phyloP scores from a whole-genome alignment of 2,113 vertebrate species.

The Daboia siamensis region DNA sequence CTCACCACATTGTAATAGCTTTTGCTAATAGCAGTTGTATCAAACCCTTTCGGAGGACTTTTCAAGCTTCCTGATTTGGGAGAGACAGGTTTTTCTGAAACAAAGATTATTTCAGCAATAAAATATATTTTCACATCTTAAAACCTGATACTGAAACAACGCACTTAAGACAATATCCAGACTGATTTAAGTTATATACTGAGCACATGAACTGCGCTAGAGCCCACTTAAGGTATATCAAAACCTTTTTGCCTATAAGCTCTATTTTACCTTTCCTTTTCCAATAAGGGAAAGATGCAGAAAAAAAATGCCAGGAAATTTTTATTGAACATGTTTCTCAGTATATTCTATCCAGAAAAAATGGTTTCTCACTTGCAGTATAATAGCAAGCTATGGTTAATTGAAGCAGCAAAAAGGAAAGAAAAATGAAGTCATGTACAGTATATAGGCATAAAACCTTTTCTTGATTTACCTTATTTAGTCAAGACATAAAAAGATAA shows the following conservation, averaged over 20 bases:
- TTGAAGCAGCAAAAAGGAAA: not conserved
- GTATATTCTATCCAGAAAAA: not conserved
- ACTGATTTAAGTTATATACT: not conserved
- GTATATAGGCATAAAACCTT: not conserved
- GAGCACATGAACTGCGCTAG: not conserved
- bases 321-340: not conserved
- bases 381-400: not conserved
- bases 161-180: not conserved
- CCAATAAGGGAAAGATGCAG: not conserved
- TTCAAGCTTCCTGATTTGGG: conserved; percentile 92
- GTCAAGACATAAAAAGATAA: not conserved
- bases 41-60: conserved; percentile 96
- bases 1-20: conserved; percentile 98
- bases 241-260: not conserved
- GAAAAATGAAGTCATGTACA: not conserved
- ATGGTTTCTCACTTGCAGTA: not conserved
- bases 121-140: conserved; percentile 40
- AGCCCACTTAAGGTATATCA: not conserved
- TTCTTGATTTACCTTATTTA: not conserved
- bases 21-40: conserved; percentile 92
- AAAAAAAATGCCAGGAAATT: not conserved
- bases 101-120: conserved; percentile 27
- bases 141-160: conserved; percentile 54
- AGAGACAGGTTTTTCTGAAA: conserved; percentile 92
- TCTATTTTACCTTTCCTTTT: not conserved